phyloP scores from a whole-genome alignment of 2,888 invertebrate species.

The Elysia crispata region DNA sequence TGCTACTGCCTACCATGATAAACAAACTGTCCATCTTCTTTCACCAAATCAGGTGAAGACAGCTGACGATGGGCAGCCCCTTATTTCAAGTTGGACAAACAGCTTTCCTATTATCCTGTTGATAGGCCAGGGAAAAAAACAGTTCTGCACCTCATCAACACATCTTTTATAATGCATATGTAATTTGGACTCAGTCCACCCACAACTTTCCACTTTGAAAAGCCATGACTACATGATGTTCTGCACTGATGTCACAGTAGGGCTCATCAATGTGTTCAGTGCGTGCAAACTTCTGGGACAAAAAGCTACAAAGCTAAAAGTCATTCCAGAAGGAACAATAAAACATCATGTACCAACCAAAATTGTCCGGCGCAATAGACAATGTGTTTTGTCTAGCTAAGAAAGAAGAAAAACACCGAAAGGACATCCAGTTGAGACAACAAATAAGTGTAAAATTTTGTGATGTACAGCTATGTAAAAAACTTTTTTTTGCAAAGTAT shows the following conservation, averaged over 20 bases:
- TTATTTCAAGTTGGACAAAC: too few relatives aligned
- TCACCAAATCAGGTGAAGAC: too few relatives aligned
- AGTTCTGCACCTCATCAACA: slow-evolving; percentile 5
- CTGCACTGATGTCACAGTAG: background rate
- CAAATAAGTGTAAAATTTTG: too few relatives aligned
- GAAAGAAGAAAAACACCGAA: slow-evolving; percentile 4
- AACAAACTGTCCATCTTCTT: too few relatives aligned
- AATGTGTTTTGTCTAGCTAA: background rate
- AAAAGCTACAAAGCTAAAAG: background rate
- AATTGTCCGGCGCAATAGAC: background rate
- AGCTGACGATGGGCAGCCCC: too few relatives aligned
- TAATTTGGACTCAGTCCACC: background rate
- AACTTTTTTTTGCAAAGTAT: too few relatives aligned
- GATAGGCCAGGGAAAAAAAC: too few relatives aligned
- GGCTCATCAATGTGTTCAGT: background rate
- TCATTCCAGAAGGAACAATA: background rate
- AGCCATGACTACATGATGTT: slow-evolving; percentile 15
- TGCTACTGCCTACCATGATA: too few relatives aligned
- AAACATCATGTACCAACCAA: background rate
- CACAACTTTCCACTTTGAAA: background rate
- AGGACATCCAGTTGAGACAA: too few relatives aligned
- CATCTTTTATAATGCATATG: slow-evolving; percentile 1
- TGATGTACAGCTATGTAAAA: too few relatives aligned
- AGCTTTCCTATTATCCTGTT: too few relatives aligned
- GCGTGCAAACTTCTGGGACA: background rate